Conservation (phyloP, 2,888 invertebrate species). For the Anthophora plumipes region DNA sequence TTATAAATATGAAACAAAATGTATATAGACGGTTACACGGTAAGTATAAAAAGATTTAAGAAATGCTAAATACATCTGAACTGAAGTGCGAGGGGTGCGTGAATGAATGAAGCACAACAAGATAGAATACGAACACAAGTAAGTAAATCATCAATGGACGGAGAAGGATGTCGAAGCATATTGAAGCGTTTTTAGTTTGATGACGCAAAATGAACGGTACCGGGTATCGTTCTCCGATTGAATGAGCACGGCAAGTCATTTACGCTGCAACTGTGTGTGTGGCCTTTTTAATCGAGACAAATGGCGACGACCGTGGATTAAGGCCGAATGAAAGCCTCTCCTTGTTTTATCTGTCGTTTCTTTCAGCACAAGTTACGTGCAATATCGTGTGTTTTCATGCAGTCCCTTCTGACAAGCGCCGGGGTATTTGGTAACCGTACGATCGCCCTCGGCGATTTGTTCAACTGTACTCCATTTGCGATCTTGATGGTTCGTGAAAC, state of each 20-base stretch:
- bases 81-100: not conserved
- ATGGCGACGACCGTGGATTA: constrained; percentile 20
- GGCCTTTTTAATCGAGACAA: constrained; percentile 32
- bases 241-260: constrained; percentile 31
- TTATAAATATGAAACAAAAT: too few relatives aligned
- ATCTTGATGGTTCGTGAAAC: constrained; percentile 64
- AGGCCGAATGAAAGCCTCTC: constrained; percentile 2
- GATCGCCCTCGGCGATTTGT: constrained; percentile 62
- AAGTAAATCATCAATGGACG: constrained; percentile 3
- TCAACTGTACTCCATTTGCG: constrained; percentile 70
- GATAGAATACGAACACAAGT: constrained; percentile 16
- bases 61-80: not conserved
- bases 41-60: not conserved
- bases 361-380: constrained; percentile 34
- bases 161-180: not conserved
- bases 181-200: constrained; percentile 24
- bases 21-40: too few relatives aligned
- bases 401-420: constrained; percentile 50
- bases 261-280: constrained; percentile 32
- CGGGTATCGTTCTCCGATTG: constrained; percentile 53
- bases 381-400: constrained; percentile 36
- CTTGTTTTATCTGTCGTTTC: constrained; percentile 17
- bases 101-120: not conserved
- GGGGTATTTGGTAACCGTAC: constrained; percentile 56
- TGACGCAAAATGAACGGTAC: constrained; percentile 61